Percentiles rank a stretch among this genome's conserved stretches.
These are phyloP conservation scores for Erythrocercus mccallii DNA, from an alignment of 2,113 vertebrate genomes.

Conservation along the genomic window DNA sequence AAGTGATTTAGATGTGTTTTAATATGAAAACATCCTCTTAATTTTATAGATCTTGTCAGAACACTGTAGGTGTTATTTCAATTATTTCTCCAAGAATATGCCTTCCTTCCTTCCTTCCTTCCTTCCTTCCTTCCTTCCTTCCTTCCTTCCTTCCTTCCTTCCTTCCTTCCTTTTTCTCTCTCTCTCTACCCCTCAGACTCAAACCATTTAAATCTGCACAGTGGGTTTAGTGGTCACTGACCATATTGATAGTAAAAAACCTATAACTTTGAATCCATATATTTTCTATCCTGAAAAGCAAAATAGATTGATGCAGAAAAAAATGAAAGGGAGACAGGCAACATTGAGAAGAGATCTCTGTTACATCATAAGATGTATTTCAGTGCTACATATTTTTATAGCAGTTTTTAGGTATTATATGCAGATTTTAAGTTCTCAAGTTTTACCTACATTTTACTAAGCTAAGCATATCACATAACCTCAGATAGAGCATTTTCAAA, in stretches of 20 bases:
- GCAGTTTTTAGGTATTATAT: background rate
- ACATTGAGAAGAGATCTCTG: background rate
- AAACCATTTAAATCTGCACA: background rate
- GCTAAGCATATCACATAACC: background rate
- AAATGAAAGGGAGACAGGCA: background rate
- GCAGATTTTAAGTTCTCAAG: background rate
- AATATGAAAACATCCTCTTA: background rate
- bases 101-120: background rate
- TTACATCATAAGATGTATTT: background rate
- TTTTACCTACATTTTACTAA: background rate
- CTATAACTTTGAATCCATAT: background rate
- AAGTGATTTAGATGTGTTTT: background rate
- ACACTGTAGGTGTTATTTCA: background rate
- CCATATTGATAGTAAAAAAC: background rate
- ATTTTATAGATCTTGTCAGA: background rate
- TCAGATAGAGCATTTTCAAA: background rate
- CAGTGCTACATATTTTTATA: background rate
- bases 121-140: background rate
- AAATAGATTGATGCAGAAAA: background rate
- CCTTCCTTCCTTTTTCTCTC: too few relatives aligned
- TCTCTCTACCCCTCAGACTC: background rate
- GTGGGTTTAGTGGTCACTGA: background rate
- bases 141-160: too few relatives aligned
- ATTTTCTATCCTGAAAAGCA: background rate
- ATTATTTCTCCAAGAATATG: background rate